Evolutionary conservation across 2,888 invertebrate genomes (phyloP), one percentile per base, ranked within the genome.

Genomic region (Macrosiphum euphorbiae): DNA sequence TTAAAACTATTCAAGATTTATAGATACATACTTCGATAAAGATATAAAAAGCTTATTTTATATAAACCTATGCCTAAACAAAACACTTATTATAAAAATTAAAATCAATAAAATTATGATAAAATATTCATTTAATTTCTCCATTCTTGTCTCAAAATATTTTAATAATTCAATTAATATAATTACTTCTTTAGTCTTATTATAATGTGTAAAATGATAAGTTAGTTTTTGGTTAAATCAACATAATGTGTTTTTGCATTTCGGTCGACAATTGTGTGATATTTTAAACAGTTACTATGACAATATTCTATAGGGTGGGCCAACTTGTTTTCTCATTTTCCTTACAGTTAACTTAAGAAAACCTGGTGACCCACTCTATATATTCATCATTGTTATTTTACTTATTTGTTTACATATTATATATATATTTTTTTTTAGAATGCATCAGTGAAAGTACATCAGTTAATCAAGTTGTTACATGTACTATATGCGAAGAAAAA

Each of bases 401-500:
- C n/a, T 67, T 5, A 67, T 35, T 67, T 92, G 8, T 86, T 67
- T 67, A 52, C 3, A 16, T 52, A 41, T 67, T 67, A 52, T 0
- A 16, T 52, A 41, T 47, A 28, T 85, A 55, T 10, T 58, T 91
- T n/a, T n/a, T 89, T 90, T 61, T 61, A 94, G 94, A 94, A 85
- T 94, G 94, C 61, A 67, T 94, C 50, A 90, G 47, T 86, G 85
- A 90, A 58, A 90, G 90, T 86, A 35, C 50, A 44, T 90, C 89
- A 86, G 90, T 61, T 86, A 86, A 86, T 44, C 94, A 86, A 90
- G 86, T 61, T 50, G 61, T 94, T 50, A 26, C 89, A 47, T 94
- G 94, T 90, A 90, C 90, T 41, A 41, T 61, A 41, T 94, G 94
- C 11, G 94, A 94, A 26, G 90, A 94, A 67, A 94, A 86, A 58